A percentile compares a stretch with the other conserved stretches of the same genome.
phyloP scores from a whole-genome alignment of 2,113 vertebrate genomes.

The Erythrolamprus reginae region DNA sequence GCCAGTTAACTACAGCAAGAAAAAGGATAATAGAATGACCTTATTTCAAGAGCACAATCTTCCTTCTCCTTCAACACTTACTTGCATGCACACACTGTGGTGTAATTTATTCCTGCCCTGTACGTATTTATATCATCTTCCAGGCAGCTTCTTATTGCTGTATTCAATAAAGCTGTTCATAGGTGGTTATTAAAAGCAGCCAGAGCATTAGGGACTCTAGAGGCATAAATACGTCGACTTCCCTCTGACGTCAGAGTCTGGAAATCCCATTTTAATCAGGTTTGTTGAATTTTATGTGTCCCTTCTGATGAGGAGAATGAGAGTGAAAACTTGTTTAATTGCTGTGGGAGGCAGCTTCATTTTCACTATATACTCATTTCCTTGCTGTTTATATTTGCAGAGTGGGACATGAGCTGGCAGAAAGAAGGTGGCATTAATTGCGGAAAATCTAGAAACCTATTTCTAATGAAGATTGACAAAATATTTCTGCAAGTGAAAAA shows the following conservation, averaged over 20 bases:
- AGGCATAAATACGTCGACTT: conserved; percentile 37
- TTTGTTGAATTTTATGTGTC: conserved; percentile 30
- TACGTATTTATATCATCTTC: conserved; percentile 14
- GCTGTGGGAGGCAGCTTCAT: not conserved
- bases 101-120: conserved; percentile 11
- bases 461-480: not conserved
- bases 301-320: conserved; percentile 8
- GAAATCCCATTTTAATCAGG: conserved; percentile 61
- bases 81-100: not conserved
- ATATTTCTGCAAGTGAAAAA: not conserved
- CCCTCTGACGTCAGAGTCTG: conserved; percentile 58
- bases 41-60: conserved; percentile 12
- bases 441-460: not conserved
- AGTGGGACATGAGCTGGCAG: not conserved
- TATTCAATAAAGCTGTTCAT: conserved; percentile 22
- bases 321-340: not conserved
- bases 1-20: not conserved
- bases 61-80: not conserved
- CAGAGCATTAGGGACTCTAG: conserved; percentile 10
- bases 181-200: conserved; percentile 20
- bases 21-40: not conserved
- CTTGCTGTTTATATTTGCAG: not conserved
- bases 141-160: conserved; percentile 20
- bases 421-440: not conserved
- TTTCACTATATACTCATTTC: not conserved